phyloP scores from a whole-genome alignment of 2,113 vertebrate genomes.

The Peromyscus maniculatus region DNA sequence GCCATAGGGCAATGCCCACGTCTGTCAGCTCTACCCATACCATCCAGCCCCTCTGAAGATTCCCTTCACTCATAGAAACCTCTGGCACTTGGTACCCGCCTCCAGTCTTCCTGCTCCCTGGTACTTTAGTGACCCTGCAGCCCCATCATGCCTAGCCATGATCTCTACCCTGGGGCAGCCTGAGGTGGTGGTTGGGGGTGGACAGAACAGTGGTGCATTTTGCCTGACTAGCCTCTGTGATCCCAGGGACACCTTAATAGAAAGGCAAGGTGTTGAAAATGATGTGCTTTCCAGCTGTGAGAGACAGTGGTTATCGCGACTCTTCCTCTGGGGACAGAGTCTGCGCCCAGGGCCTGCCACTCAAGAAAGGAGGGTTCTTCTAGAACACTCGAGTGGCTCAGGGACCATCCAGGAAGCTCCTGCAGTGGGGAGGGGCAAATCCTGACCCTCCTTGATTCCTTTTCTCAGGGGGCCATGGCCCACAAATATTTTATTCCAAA shows the following conservation, averaged over 20 bases:
- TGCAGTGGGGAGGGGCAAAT: rapidly evolving
- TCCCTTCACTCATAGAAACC: neutral
- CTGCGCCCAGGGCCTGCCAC: neutral
- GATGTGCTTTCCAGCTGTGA: rapidly evolving
- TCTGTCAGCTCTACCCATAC: neutral
- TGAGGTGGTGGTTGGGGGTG: neutral
- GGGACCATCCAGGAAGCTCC: neutral
- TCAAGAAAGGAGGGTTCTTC: neutral
- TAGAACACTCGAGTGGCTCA: neutral
- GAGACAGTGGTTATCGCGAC: neutral
- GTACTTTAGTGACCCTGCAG: neutral
- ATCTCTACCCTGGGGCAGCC: neutral
- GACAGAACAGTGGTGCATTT: neutral
- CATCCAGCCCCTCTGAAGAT: neutral
- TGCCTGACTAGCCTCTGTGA: too few relatives aligned
- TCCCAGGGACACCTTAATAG: neutral
- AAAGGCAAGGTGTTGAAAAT: neutral
- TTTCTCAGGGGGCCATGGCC: neutral
- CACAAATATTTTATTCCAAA: neutral
- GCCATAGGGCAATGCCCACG: neutral
- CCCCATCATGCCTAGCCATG: neutral
- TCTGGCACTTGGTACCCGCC: neutral
- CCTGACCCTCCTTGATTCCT: neutral
- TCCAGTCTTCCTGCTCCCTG: neutral
- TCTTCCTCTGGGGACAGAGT: neutral